phyloP scores from a whole-genome alignment of 23 tunicate species.

The Ascidia mentula region DNA sequence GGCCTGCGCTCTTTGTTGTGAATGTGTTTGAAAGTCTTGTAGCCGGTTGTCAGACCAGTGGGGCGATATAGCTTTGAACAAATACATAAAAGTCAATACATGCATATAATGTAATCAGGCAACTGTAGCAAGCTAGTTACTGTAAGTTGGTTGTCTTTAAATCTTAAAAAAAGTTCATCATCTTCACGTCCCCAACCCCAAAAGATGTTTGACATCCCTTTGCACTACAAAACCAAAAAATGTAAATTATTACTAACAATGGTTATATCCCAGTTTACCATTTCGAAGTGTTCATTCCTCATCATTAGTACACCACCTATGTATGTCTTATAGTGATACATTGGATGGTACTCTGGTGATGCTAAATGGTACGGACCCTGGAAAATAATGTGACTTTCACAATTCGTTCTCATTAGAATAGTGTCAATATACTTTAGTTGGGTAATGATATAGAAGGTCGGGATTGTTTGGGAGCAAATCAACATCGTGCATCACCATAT shows the following conservation, averaged over 20 bases:
- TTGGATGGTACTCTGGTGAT: slow-evolving; percentile 96
- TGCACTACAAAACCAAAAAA: slow-evolving; percentile 44
- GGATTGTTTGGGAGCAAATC: slow-evolving; percentile 90
- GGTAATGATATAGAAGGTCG: slow-evolving; percentile 64
- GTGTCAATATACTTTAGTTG: slow-evolving; percentile 43
- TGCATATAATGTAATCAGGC: too few relatives aligned
- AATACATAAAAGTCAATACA: not conserved
- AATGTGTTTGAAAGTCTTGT: slow-evolving; percentile 88
- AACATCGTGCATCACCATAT: slow-evolving; percentile 99
- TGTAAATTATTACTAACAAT: not conserved
- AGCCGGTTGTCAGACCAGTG: slow-evolving; percentile 84
- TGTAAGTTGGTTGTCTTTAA: slow-evolving; percentile 62
- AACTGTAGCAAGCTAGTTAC: too few relatives aligned
- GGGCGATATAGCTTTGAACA: slow-evolving; percentile 65
- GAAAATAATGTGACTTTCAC: not conserved
- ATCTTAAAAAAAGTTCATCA: slow-evolving; percentile 87
- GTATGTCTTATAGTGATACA: slow-evolving; percentile 89
- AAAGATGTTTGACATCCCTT: slow-evolving; percentile 93
- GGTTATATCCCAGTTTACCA: slow-evolving; percentile 29
- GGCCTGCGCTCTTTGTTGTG: slow-evolving; percentile 86
- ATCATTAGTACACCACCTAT: slow-evolving; percentile 96
- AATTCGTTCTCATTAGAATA: not conserved
- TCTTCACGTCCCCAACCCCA: slow-evolving; percentile 99
- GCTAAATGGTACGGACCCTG: slow-evolving; percentile 96
- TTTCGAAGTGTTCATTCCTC: slow-evolving; percentile 58